These are phyloP conservation scores for Dolichoris vasculosae DNA, from an alignment of 1,140 invertebrate species.

Conservation along the genomic window DNA sequence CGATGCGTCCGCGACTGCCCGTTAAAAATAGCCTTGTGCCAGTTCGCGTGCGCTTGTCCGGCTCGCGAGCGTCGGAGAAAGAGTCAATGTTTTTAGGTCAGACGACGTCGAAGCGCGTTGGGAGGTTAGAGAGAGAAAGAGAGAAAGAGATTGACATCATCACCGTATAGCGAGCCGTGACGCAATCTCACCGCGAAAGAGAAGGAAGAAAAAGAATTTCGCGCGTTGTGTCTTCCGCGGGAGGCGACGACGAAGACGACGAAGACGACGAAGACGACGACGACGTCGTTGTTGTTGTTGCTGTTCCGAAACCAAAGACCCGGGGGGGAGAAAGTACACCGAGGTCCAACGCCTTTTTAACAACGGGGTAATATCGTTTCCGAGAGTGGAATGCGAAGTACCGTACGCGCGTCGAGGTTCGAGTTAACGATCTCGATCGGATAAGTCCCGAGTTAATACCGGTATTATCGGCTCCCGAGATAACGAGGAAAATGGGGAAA, in stretches of 20 bases:
- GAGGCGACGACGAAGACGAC: background rate
- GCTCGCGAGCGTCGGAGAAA: background rate
- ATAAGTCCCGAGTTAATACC: too few relatives aligned
- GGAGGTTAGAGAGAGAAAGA: too few relatives aligned
- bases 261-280: background rate
- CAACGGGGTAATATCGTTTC: background rate
- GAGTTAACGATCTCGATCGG: background rate
- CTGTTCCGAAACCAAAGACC: too few relatives aligned
- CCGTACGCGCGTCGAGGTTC: background rate
- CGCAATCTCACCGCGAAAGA: too few relatives aligned
- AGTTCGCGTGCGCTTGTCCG: constrained; percentile 1
- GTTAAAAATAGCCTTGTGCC: constrained; percentile 49
- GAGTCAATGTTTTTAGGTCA: constrained; percentile 68
- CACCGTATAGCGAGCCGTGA: constrained; percentile 65
- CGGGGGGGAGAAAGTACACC: background rate
- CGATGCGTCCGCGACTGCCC: background rate
- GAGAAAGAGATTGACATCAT: constrained; percentile 63
- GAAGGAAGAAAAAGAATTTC: too few relatives aligned
- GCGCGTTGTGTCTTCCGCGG: too few relatives aligned
- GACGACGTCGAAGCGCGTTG: constrained; percentile 6
- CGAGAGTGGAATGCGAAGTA: background rate
- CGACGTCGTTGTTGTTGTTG: background rate
- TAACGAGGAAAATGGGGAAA: too few relatives aligned
- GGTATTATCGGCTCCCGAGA: too few relatives aligned
- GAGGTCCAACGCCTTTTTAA: too few relatives aligned